Conservation (phyloP, 2,888 invertebrate species). For the Diachrysia chrysitis region DNA sequence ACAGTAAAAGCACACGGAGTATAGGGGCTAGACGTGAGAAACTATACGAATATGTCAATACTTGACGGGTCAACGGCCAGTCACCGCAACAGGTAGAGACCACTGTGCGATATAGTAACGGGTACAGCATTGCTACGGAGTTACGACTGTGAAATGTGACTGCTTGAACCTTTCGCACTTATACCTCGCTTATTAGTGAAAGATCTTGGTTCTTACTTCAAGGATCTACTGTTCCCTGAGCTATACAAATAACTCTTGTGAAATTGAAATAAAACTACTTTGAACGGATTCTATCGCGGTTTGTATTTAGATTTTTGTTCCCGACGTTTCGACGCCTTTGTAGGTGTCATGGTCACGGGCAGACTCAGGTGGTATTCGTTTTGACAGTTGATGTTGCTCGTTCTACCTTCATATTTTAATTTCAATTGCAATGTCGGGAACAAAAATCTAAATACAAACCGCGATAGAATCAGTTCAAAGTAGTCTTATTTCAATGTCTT, state of each 20-base stretch:
- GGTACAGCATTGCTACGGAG: slow-evolving; percentile 62
- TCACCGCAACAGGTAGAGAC: slow-evolving; percentile 79
- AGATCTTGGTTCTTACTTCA: slow-evolving; percentile 1
- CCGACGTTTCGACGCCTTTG: too few species aligned
- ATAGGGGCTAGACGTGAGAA: slow-evolving; percentile 85
- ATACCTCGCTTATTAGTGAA: slow-evolving; percentile 40
- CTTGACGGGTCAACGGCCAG: slow-evolving; percentile 88
- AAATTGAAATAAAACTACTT: too few species aligned
- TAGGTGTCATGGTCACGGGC: too few species aligned
- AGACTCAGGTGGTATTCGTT: too few species aligned
- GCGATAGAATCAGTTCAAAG: too few species aligned
- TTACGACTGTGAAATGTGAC: slow-evolving; percentile 60
- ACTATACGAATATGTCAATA: slow-evolving; percentile 89
- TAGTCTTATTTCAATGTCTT: too few species aligned
- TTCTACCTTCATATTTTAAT: too few species aligned
- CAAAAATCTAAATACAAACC: too few species aligned
- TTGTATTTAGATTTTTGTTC: too few species aligned
- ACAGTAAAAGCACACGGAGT: slow-evolving; percentile 74
- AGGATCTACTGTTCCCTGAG: slow-evolving; percentile 13
- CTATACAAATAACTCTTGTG: not conserved
- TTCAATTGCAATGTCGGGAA: too few species aligned
- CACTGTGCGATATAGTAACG: slow-evolving; percentile 80
- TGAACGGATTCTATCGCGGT: too few species aligned
- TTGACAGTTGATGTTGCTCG: too few species aligned
- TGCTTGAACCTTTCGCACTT: slow-evolving; percentile 48